Evolutionary conservation across 2,888 invertebrate genomes (phyloP), one percentile per base, ranked within the genome.

Genomic region (Oeneis ivallda): DNA sequence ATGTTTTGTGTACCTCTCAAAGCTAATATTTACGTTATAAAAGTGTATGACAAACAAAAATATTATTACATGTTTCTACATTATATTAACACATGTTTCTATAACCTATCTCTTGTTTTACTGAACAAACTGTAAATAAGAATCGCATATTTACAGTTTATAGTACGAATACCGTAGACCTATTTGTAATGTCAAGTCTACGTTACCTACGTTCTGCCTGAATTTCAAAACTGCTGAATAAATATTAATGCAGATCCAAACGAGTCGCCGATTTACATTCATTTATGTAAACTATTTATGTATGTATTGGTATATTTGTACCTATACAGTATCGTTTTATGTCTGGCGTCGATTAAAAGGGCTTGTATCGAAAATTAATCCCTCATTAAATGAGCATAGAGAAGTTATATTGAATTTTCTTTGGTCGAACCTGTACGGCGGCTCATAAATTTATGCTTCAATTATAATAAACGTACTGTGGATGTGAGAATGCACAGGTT

Each of bases 401-500:
- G 45, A 41, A 41, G 61, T 65, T 62, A 47, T 66, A 72, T 68
- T 71, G 68, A 69, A 66, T 70, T 81, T 86, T 83, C 84, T 84
- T 82, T 67, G 63, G 68, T 54, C 80, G 79, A 82, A 80, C 79
- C 82, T 79, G 81, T 76, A 81, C 85, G 84, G 86, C 81, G 74
- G 71, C 73, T 86, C 85, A 81, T 87, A 87, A 87, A 86, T 81
- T 80, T 85, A 84, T 85, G 83, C 80, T 86, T 88, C 84, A 88
- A 89, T 90, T 89, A 89, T 87, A 86, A 86, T 87, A 87, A 87
- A 85, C 83, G 83, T 85, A 85, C 82, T 80, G 85, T 81, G 80
- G 79, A 84, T 86, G 86, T 87, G 87, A 82, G 86, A 86, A 82
- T 78, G 85, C 78, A 79, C 79, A 78, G 80, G 83, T 86, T 89